Evolutionary conservation across 1,140 invertebrate species (phyloP), one percentile per base, ranked within the genome.

Genomic region (Pogonomyrmex californicus): DNA sequence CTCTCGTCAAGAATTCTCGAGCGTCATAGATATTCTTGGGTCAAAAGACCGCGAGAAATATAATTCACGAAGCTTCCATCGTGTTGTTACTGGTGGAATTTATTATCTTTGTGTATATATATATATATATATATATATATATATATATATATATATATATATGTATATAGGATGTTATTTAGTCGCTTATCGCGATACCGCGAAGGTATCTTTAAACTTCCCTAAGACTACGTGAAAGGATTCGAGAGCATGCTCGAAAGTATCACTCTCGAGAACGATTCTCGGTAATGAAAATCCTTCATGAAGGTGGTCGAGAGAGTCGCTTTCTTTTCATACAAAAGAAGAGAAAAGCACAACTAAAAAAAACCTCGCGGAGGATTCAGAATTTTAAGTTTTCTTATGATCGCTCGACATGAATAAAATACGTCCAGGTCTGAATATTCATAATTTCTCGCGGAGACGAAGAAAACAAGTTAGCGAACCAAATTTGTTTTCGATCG

Each of bases 201-300:
- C 23, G 23, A 23, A 47, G 23, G 5, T 75, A 44, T 63, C 63
- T 41, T 12, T 51, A 41, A 58, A 41, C 36, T 44, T 76, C 4
- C 2, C 30, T 12, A 63, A 62, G 58, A 78, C n/a, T 47, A 7
- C 38, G n/a, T 23, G 36, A 58, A 76, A 76, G 54, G 12, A 73
- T 54, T 1, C 33, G 30, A 30, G 23, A 49, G 14, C 41, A 65
- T 14, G 33, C 6, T 65, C 41, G 33, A 63, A 63, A 63, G 60
- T 65, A 65, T 65, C 5, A 6, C 63, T 41, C 17, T 65, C 17
- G 30, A 73, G n/a, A 54, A n/a, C 33, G 33, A 73, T 73, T 23
- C 17, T 23, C 33, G 38, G 0, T 30, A 76, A 60, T 60, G 23
- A 77, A 60, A 77, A 17, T 41, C 23, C 23, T 23, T 23, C 23